phyloP scores from a whole-genome alignment of 2,888 invertebrate genomes.

The Lepidocyrtoides sp. region DNA sequence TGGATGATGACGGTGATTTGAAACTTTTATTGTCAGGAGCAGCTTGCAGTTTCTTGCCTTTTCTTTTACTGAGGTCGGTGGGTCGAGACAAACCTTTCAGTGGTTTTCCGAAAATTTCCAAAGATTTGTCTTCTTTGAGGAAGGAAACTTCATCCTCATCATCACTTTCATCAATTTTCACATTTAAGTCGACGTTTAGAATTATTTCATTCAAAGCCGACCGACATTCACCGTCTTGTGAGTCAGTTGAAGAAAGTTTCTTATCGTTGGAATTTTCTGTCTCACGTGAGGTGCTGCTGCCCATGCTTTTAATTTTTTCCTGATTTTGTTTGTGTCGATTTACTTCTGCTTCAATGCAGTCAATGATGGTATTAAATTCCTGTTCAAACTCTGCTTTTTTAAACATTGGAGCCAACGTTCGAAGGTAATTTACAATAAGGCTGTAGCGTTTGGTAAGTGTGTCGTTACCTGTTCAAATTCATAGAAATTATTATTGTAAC shows the following conservation, averaged over 20 bases:
- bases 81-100: conserved; percentile 32
- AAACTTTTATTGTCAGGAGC: background rate
- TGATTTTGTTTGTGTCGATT: conserved; percentile 53
- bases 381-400: conserved; percentile 65
- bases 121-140: background rate
- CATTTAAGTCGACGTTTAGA: conserved; percentile 64
- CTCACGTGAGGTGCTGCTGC: background rate
- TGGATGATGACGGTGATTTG: background rate
- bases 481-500: background rate
- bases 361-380: conserved; percentile 58
- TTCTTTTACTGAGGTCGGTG: background rate
- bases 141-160: conserved; percentile 55
- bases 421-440: conserved; percentile 77
- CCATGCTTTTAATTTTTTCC: conserved; percentile 61
- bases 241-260: background rate
- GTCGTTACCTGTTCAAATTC: conserved; percentile 39
- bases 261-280: conserved; percentile 36
- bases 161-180: conserved; percentile 35
- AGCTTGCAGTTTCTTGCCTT: background rate
- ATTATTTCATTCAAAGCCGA: conserved; percentile 79
- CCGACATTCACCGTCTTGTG: conserved; percentile 38
- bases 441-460: conserved; percentile 42
- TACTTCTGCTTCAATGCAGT: conserved; percentile 76
- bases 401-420: conserved; percentile 71
- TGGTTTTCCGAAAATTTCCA: conserved; percentile 68